Conservation (phyloP, 2,888 invertebrate genomes). For the Tinea semifulvella region DNA sequence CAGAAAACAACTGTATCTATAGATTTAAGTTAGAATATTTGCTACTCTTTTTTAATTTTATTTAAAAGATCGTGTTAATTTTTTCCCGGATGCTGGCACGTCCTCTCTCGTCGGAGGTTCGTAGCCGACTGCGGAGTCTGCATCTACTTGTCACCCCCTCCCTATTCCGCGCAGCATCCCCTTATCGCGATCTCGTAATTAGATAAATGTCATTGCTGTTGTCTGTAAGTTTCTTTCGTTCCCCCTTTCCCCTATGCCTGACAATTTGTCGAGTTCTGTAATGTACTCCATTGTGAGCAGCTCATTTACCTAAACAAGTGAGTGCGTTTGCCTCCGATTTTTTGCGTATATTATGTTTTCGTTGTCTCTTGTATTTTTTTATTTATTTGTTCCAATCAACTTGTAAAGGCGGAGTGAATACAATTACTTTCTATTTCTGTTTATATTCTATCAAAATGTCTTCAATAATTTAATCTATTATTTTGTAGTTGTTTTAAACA, state of each 20-base stretch:
- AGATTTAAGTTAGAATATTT: no score
- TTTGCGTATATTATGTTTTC: no score
- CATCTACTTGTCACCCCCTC: conserved; percentile 25
- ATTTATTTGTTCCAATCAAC: no score
- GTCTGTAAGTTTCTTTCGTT: conserved; percentile 36
- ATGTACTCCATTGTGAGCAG: conserved; percentile 1
- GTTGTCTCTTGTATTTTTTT: no score
- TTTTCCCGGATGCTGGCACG: not conserved
- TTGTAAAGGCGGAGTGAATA: no score
- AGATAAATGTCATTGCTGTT: conserved; percentile 63
- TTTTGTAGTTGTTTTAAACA: no score
- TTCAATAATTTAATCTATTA: no score
- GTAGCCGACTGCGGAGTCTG: conserved; percentile 27
- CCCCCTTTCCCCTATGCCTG: not conserved
- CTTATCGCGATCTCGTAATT: conserved; percentile 61
- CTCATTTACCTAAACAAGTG: conserved; percentile 12
- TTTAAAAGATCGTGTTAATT: not conserved
- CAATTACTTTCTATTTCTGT: no score
- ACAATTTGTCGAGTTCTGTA: conserved; percentile 12
- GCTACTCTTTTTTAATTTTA: no score
- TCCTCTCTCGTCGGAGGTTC: conserved; percentile 28
- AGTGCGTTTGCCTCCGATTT: not conserved
- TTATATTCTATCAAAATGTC: no score
- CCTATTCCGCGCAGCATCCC: conserved; percentile 30
- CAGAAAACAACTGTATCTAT: not conserved